phyloP scores from a whole-genome alignment of 2,888 invertebrate species.

The Herminia tarsipennalis region DNA sequence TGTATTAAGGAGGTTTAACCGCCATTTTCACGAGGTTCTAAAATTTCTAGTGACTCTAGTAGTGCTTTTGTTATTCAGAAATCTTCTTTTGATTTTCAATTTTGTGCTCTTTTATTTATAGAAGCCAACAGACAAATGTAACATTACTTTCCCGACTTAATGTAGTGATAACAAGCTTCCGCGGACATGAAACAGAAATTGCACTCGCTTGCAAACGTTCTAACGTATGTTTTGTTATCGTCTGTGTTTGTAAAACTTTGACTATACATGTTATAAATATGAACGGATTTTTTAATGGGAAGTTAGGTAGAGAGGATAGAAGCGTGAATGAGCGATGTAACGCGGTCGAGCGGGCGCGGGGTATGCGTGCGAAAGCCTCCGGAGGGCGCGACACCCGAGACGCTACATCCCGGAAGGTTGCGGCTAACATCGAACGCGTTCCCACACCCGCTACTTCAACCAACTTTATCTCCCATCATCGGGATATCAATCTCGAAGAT shows the following conservation, averaged over 20 bases:
- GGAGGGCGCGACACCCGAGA: slow-evolving; percentile 65
- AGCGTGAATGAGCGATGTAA: slow-evolving; percentile 62
- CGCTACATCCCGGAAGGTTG: slow-evolving; percentile 85
- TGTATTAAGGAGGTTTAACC: too few relatives aligned
- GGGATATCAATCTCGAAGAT: too few relatives aligned
- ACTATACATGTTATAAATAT: slow-evolving; percentile 9
- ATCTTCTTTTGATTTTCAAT: too few relatives aligned
- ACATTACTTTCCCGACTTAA: too few relatives aligned
- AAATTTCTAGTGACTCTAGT: too few relatives aligned
- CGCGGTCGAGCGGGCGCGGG: slow-evolving; percentile 60
- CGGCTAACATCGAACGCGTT: slow-evolving; percentile 59
- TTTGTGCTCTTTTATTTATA: too few relatives aligned
- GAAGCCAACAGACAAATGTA: too few relatives aligned
- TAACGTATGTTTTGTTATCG: not conserved
- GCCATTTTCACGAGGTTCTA: too few relatives aligned
- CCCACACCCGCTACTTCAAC: slow-evolving; percentile 53
- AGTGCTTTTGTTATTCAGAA: too few relatives aligned
- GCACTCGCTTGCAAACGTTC: too few relatives aligned
- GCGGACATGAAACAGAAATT: too few relatives aligned
- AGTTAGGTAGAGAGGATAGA: slow-evolving; percentile 49
- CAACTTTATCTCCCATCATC: slow-evolving; percentile 25
- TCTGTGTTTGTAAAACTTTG: not conserved
- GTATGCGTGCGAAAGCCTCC: slow-evolving; percentile 76
- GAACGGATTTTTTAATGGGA: slow-evolving; percentile 27
- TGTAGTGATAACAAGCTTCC: too few relatives aligned